A percentile compares a stretch with the other conserved stretches of the same genome.
Conservation (phyloP, 2,113 vertebrate genomes). For the Calidris pygmaea region DNA sequence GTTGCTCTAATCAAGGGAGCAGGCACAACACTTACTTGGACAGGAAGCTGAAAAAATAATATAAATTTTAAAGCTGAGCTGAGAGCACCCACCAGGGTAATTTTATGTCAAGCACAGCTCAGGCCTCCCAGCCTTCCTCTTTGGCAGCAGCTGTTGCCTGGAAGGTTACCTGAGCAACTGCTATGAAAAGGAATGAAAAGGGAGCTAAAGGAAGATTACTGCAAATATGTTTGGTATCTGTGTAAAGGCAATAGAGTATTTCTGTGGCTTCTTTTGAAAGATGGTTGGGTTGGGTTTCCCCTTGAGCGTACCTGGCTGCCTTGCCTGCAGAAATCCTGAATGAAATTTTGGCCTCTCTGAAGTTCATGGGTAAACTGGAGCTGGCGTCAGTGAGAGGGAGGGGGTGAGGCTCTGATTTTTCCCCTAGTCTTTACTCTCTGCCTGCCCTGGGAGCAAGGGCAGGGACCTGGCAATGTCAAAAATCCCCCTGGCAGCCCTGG, state of each 20-base stretch:
- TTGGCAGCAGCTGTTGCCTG: background rate
- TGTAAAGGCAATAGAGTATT: background rate
- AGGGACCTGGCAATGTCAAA: background rate
- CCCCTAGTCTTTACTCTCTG: background rate
- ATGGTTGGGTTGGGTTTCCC: background rate
- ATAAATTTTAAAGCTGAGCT: conserved; percentile 11
- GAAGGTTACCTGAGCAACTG: background rate
- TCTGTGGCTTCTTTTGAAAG: background rate
- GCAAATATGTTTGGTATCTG: background rate
- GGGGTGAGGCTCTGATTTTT: background rate
- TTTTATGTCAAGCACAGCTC: background rate
- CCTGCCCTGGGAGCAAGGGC: background rate
- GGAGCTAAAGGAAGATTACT: background rate
- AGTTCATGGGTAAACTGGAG: background rate
- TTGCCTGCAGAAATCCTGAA: background rate
- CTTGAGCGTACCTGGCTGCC: background rate
- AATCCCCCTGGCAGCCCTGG: background rate
- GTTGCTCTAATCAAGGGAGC: background rate
- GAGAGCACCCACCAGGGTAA: conserved; percentile 4
- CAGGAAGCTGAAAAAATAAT: conserved; percentile 14
- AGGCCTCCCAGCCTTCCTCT: background rate
- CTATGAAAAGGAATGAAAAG: background rate
- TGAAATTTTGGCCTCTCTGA: background rate
- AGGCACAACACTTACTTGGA: background rate
- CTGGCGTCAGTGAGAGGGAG: background rate